Evolutionary conservation across 2,888 invertebrate species (phyloP).

Genomic region (Nysson spinosus): DNA sequence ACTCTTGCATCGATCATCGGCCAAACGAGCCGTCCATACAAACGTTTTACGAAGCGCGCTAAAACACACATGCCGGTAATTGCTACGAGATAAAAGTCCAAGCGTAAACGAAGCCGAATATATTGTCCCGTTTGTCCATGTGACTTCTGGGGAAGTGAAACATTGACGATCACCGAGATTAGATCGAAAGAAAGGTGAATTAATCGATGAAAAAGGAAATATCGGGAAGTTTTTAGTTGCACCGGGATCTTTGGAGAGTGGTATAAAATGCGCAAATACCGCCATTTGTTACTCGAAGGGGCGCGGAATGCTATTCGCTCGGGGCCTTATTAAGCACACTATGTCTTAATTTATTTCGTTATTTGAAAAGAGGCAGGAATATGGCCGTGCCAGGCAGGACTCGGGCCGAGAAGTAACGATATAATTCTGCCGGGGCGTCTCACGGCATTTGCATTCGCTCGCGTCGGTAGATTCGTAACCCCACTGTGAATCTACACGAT

Average conservation of each 20-base stretch:
- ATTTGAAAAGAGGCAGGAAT: constrained; percentile 57
- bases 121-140: too few relatives aligned
- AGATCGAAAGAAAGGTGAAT: too few relatives aligned
- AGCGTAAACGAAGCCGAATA: too few relatives aligned
- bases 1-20: constrained; percentile 65
- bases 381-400: constrained; percentile 21
- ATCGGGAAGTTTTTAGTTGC: too few relatives aligned
- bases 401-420: constrained; percentile 59
- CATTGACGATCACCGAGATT: too few relatives aligned
- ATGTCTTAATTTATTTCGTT: constrained; percentile 70
- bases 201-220: too few relatives aligned
- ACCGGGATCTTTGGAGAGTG: too few relatives aligned
- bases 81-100: too few relatives aligned
- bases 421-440: constrained; percentile 61
- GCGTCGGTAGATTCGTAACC: constrained; percentile 38
- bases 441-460: constrained; percentile 58
- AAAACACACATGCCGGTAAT: too few relatives aligned
- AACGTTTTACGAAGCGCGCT: constrained; percentile 6
- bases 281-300: constrained; percentile 64
- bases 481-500: constrained; percentile 18
- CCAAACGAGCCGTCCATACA: constrained; percentile 59
- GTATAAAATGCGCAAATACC: constrained; percentile 60
- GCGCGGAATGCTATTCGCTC: constrained; percentile 63
- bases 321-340: constrained; percentile 68
- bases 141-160: too few relatives aligned